Base-by-base conservation (phyloP, 23 tunicate species). In the Phallusia fumigata region DNA sequence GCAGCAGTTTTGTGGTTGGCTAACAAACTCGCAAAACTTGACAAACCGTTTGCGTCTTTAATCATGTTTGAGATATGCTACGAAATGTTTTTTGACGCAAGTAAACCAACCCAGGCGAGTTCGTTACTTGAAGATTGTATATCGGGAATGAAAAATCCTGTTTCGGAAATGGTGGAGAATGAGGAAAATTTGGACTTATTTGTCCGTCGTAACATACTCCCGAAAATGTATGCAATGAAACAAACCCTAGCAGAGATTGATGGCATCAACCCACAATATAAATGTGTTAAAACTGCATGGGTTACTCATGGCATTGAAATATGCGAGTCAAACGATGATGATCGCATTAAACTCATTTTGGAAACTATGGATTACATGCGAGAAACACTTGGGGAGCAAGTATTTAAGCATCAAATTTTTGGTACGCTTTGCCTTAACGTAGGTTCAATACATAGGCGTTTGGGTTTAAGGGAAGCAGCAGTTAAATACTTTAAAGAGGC, bases 151-250 rank as follows among this genome's bases (percentile, higher is more conserved):
- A 58, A 58, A 58, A 22, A 58, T 21, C 26, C 69, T 24, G 69
- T 58, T 24, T 21, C 69, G 5, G 13, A 21, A 58, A 58, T 58
- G 69, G 28, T 58, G 16, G 69, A 58, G 16, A 58, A 13, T 24
- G 69, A 58, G 28, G 16, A 58, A 58, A 58, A 58, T 24, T 24
- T 58, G 69, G 28, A 58, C 28, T 24, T 24, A 24, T 58, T 58
- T 24, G 69, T 58, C 8, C 26, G 28, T 5, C 69, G 69, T 24
- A 1, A 16, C 69, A 24, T 58, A 21, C 28, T 58, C 26, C 69
- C 69, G 69, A 22, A 58, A 8, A 58, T 58, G 69, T 58, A 58
- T 24, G 69, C 69, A 5, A 58, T 58, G 69, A 58, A 58, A 58
- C 28, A 58, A 21, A 1, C 69, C 13, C 28, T 58, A 22, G 26